A percentile compares a stretch with the other conserved stretches of the same genome.
Conservation (phyloP, 2,797 vertebrate species). For the Dipus sagitta region DNA sequence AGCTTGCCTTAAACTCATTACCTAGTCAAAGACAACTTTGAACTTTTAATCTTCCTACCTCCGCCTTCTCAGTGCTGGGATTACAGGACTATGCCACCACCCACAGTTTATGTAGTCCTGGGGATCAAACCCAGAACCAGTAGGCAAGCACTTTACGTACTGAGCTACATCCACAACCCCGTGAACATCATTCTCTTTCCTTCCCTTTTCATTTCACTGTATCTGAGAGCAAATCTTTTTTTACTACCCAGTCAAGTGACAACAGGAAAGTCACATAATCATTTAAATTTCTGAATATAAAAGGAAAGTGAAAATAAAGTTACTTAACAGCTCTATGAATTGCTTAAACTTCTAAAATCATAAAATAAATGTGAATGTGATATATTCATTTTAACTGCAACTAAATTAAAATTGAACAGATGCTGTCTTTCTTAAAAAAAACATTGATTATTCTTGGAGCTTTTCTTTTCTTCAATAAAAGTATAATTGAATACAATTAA, state of each 20-base stretch:
- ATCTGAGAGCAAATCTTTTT: neutral
- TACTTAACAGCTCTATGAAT: neutral
- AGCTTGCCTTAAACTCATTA: neutral
- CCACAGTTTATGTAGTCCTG: neutral
- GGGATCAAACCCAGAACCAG: neutral
- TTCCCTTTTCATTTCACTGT: slow-evolving; percentile 1
- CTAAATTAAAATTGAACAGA: slow-evolving; percentile 23
- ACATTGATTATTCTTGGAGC: neutral
- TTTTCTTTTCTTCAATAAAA: slow-evolving; percentile 24
- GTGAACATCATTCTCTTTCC: neutral
- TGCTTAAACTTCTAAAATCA: slow-evolving; percentile 26
- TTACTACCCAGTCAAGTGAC: neutral
- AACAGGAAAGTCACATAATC: neutral
- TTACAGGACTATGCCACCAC: neutral
- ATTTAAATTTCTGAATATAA: slow-evolving; percentile 38
- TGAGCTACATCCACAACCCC: neutral
- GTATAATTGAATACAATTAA: neutral
- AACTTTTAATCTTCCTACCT: neutral
- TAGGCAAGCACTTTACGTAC: no score
- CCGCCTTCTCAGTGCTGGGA: no score
- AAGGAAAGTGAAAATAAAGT: neutral
- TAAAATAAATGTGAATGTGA: neutral
- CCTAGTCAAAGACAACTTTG: neutral
- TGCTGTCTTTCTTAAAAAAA: neutral
- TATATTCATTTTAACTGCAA: slow-evolving; percentile 8